Evolutionary conservation across 2,797 vertebrate genomes (phyloP).

Genomic region (Bucorvus abyssinicus): DNA sequence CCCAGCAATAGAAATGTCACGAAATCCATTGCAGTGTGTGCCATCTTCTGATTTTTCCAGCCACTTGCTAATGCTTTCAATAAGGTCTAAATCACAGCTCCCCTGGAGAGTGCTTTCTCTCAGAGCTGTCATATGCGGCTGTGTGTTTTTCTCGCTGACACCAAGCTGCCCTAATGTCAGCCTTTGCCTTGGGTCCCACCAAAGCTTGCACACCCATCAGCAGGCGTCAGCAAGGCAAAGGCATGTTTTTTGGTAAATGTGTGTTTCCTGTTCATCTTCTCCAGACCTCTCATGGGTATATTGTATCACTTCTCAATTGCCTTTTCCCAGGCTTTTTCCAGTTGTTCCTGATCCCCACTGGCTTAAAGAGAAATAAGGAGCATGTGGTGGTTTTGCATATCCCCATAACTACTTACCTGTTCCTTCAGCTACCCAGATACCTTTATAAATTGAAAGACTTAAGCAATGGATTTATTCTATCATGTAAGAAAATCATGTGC

Average conservation of each 20-base stretch:
- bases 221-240: neutral
- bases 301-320: neutral
- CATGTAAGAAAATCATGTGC: neutral
- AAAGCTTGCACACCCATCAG: neutral
- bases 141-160: neutral
- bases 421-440: neutral
- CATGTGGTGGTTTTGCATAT: neutral
- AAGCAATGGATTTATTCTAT: neutral
- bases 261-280: neutral
- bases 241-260: neutral
- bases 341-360: neutral
- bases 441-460: neutral
- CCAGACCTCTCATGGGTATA: neutral
- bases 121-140: accelerated
- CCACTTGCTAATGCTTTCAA: constrained; percentile 4
- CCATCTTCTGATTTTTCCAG: neutral
- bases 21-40: neutral
- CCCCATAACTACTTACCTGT: neutral
- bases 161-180: neutral
- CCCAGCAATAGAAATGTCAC: constrained; percentile 33
- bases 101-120: neutral
- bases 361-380: neutral
- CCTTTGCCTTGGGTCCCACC: neutral
- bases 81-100: constrained; percentile 7
- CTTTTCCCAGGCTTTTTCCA: neutral